These are phyloP conservation scores for Callyntrura sp. DNA, from an alignment of 2,888 invertebrate genomes.

Conservation along the genomic window DNA sequence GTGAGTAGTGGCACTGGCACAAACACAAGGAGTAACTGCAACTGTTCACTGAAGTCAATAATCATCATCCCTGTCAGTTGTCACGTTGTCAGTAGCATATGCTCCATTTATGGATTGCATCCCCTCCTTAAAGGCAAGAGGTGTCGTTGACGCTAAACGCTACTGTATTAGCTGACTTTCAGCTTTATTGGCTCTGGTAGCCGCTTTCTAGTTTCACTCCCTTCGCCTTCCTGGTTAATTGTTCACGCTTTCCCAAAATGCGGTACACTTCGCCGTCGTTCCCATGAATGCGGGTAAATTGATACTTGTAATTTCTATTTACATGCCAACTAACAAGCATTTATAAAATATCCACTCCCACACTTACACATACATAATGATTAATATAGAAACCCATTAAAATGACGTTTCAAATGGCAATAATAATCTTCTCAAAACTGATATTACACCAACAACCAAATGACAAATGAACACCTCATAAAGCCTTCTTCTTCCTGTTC, in stretches of 20 bases:
- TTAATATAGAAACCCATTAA: too few relatives aligned
- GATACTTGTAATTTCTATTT: too few relatives aligned
- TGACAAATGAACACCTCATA: too few relatives aligned
- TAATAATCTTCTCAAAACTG: too few relatives aligned
- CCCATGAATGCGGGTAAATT: not conserved
- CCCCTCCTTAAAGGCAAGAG: not conserved
- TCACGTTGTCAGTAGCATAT: not conserved
- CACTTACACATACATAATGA: too few relatives aligned
- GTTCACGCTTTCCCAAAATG: too few relatives aligned
- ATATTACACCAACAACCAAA: too few relatives aligned
- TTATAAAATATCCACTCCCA: too few relatives aligned
- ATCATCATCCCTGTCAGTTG: slow-evolving; percentile 20
- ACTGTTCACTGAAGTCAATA: slow-evolving; percentile 35
- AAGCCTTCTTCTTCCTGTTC: too few relatives aligned
- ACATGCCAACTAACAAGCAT: too few relatives aligned
- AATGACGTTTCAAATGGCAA: too few relatives aligned
- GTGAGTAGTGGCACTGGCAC: not conserved
- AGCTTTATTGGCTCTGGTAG: not conserved
- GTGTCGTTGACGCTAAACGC: not conserved
- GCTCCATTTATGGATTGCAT: slow-evolving; percentile 14
- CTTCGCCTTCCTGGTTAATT: not conserved
- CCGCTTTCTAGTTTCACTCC: not conserved
- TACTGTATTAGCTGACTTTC: not conserved
- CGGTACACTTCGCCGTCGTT: too few relatives aligned
- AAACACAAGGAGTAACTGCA: not conserved